Base-by-base conservation (phyloP, 2,113 vertebrate species). In the Silurus meridionalis region DNA sequence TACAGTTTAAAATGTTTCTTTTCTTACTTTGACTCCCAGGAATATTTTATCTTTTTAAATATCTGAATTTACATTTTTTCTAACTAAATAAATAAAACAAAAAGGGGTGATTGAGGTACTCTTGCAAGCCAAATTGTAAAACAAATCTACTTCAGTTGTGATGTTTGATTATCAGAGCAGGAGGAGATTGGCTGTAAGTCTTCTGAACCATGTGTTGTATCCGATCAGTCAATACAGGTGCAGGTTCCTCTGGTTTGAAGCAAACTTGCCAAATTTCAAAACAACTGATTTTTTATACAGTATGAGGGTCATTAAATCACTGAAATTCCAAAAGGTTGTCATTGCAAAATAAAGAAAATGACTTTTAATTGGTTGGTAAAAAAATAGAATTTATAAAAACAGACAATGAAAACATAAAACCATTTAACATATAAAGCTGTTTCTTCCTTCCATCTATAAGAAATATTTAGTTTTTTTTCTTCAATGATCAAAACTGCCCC, bases 341-440 rank as follows among this genome's bases (percentile, higher is more conserved):
- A 50, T 85, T 53, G 80, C 19, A 64, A 88, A 85, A 87, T 72
- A 58, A 85, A 83, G 79, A 86, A 87, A 89, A 78, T 75, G 81
- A 57, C 25, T 90, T 87, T 84, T 82, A 91, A 88, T 90, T 91
- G 90, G 89, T 90, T 91, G 55, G 89, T 89, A 88, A 60, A 88
- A 87, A 91, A 90, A 87, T 78, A 85, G 78, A 84, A 87, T 87
- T 89, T 23, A 66, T 78, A 89, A 67, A 1, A 87, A 88, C 67
- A 85, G 77, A 74, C 80, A 80, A 67, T 66, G 72, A 89, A 80
- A 85, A 87, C 88, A 84, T 72, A 84, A 84, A 86, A 82, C 28
- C 48, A n/a, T 87, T 86, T 88, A 90, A 90, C 78, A 80, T 61
- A 91, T 87, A 87, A 86, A 86, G 86, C 66, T 15, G 25, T 60